Evolutionary conservation across 2,888 invertebrate species (phyloP).

Genomic region (Hypena proboscidalis): DNA sequence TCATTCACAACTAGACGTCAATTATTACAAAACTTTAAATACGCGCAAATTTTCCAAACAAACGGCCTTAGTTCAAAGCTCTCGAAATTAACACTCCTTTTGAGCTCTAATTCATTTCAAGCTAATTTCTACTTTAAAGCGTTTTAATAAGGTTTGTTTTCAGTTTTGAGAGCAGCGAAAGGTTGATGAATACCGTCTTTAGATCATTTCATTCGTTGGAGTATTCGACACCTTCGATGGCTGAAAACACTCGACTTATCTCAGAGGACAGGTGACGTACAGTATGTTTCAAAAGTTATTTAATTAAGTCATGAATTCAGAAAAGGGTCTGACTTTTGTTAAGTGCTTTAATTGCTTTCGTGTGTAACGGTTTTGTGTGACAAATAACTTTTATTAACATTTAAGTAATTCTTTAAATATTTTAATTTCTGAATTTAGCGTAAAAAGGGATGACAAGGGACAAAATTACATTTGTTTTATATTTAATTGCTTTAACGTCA

Average conservation of each 20-base stretch:
- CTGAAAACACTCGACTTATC: slow-evolving; percentile 64
- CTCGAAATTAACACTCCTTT: slow-evolving; percentile 35
- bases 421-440: too few species aligned
- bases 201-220: slow-evolving; percentile 50
- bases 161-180: slow-evolving; percentile 17
- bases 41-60: slow-evolving; percentile 19
- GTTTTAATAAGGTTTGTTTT: slow-evolving; percentile 21
- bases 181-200: slow-evolving; percentile 43
- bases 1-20: slow-evolving; percentile 6
- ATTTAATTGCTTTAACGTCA: too few species aligned
- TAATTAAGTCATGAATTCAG: slow-evolving; percentile 39
- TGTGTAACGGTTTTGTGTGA: too few species aligned
- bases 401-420: too few species aligned
- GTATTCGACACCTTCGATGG: slow-evolving; percentile 64
- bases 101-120: slow-evolving; percentile 24
- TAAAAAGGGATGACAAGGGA: too few species aligned
- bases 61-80: slow-evolving; percentile 24
- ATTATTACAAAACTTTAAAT: slow-evolving; percentile 21
- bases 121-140: slow-evolving; percentile 3
- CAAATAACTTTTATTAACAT: too few species aligned
- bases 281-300: slow-evolving; percentile 42
- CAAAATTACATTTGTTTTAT: too few species aligned
- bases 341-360: too few species aligned
- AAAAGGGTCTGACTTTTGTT: neutral
- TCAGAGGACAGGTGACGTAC: slow-evolving; percentile 53